Base-by-base conservation (phyloP, 2,797 vertebrate genomes). In the Phoeniculus purpureus region DNA sequence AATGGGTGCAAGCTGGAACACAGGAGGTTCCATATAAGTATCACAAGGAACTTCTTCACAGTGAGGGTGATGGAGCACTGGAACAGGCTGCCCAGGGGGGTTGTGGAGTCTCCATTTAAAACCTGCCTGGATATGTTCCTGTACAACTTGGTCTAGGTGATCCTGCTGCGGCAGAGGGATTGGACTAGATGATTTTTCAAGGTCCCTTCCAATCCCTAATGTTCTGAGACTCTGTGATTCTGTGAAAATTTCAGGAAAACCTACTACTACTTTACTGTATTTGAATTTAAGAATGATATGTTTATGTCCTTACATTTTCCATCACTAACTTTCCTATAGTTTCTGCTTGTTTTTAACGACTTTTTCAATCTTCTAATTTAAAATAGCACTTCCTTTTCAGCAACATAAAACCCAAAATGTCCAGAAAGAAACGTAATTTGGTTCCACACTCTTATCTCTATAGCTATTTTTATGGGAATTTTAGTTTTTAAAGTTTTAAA, bases 311-410 rank as follows among this genome's bases (percentile, higher is more conserved):
- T 62, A 66, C 15, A 66, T 74, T 72, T 75, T 72, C 59, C 60
- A 66, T 17, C 56, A 55, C 8, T 25, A 64, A 6, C 21, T 17
- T 51, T 78, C n/a, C 10, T 5, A 1, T 25, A 31, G 15, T 91
- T 50, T 21, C 45, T 6, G 37, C 15, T 61, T 85, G 80, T 83
- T 90, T 91, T 77, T 85, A 80, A 45, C 34, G 31, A 61, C 32
- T 91, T 87, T 67, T 92, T 75, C 31, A n/a, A 20, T 75, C 19
- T 61, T 47, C 10, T 60, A 12, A 51, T 81, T 81, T 71, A 58
- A 89, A 86, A 83, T 14, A 86, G 37, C 45, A 74, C 70, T 60
- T 67, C 21, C 77, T 71, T 50, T 73, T 4, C 1, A 89, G 55
- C 54, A 85, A 73, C 31, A 60, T 11, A 26, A 61, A 75, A 27